Evolutionary conservation across 2,113 vertebrate genomes (phyloP).

Genomic region (Dicerorhinus sumatrensis): DNA sequence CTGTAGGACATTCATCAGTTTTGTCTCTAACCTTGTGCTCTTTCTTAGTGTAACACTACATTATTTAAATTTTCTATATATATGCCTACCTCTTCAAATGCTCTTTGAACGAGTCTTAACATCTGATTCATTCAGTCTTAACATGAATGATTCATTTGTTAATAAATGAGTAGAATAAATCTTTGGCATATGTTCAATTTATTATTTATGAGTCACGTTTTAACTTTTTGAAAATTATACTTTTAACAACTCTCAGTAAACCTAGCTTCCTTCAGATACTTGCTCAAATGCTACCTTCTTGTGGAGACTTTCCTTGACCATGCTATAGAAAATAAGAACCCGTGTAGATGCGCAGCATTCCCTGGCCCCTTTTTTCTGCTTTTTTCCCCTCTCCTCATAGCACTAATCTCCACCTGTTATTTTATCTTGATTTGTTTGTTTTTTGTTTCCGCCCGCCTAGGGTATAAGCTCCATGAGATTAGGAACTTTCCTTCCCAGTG

Average conservation of each 20-base stretch:
- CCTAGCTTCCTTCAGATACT: neutral
- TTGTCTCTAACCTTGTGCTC: neutral
- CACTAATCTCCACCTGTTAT: neutral
- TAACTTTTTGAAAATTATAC: neutral
- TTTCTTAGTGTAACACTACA: neutral
- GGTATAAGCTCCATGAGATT: neutral
- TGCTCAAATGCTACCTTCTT: neutral
- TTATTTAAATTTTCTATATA: neutral
- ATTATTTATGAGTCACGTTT: neutral
- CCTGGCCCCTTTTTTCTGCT: neutral
- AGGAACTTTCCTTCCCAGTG: neutral
- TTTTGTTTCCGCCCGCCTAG: neutral
- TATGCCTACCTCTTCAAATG: neutral
- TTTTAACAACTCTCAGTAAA: neutral
- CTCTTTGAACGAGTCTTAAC: neutral
- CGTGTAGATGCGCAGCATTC: neutral
- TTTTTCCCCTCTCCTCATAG: neutral
- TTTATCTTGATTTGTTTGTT: constrained; percentile 1
- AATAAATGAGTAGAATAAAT: constrained; percentile 14
- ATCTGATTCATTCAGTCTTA: neutral
- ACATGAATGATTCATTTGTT: neutral
- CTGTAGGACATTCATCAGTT: neutral
- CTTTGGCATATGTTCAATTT: neutral
- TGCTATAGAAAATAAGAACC: neutral
- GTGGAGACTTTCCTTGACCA: neutral